A percentile compares a stretch with the other conserved stretches of the same genome.
phyloP scores from a whole-genome alignment of 2,797 vertebrate species.

The Salmo trutta region DNA sequence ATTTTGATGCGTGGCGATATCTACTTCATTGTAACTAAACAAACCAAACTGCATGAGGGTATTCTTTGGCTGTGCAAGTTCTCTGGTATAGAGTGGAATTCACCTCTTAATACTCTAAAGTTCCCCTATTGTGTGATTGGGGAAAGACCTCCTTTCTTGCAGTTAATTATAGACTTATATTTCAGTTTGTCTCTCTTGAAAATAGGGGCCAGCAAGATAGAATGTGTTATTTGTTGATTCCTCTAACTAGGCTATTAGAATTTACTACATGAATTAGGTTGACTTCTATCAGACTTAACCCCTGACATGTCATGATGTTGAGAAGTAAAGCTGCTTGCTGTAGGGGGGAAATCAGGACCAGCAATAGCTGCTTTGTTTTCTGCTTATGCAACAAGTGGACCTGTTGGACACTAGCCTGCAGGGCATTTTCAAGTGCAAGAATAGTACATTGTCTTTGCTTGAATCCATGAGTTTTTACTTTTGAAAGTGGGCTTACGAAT shows the following conservation, averaged over 20 bases:
- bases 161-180: slow-evolving; percentile 50
- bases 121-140: slow-evolving; percentile 45
- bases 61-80: slow-evolving; percentile 17
- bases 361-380: slow-evolving; percentile 71
- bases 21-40: not conserved
- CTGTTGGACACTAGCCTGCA: slow-evolving; percentile 69
- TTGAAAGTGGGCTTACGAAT: slow-evolving; percentile 32
- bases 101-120: slow-evolving; percentile 22
- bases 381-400: slow-evolving; percentile 68
- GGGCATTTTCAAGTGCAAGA: slow-evolving; percentile 63
- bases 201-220: slow-evolving; percentile 40
- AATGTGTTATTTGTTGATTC: slow-evolving; percentile 53
- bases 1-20: not conserved
- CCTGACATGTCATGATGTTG: slow-evolving; percentile 61
- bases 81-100: slow-evolving; percentile 10
- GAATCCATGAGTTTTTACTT: slow-evolving; percentile 43
- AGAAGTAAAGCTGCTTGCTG: slow-evolving; percentile 63
- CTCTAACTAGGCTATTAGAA: slow-evolving; percentile 54
- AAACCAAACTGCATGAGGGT: not conserved
- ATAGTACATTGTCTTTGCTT: slow-evolving; percentile 65
- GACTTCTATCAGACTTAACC: slow-evolving; percentile 58
- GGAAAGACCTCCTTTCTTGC: slow-evolving; percentile 39
- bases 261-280: slow-evolving; percentile 65
- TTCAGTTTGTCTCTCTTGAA: slow-evolving; percentile 42
- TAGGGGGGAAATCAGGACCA: slow-evolving; percentile 32